A percentile compares a stretch with the other conserved stretches of the same genome.
Evolutionary conservation across 2,888 invertebrate species (phyloP).

Genomic region (Metopia argyrocephala): DNA sequence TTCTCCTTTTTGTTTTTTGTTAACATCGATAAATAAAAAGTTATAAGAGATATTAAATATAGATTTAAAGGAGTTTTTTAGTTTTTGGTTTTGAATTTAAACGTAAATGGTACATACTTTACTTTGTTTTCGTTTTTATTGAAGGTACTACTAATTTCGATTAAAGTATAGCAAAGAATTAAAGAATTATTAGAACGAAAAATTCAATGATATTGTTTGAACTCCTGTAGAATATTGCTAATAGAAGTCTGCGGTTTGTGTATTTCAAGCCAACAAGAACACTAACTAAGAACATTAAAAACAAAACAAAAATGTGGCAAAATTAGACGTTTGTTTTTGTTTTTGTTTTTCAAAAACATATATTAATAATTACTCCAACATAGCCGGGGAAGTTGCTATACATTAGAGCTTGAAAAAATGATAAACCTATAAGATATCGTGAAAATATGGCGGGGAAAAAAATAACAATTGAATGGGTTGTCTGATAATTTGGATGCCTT

Average conservation of each 20-base stretch:
- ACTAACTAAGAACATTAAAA: neutral
- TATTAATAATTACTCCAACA: constrained; percentile 70
- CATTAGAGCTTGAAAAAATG: constrained; percentile 69
- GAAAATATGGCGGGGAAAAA: too few species aligned
- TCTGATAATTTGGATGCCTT: too few species aligned
- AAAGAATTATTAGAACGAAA: neutral
- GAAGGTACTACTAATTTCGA: constrained; percentile 47
- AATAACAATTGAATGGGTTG: too few species aligned
- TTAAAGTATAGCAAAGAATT: neutral
- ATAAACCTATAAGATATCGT: neutral
- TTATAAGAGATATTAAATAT: constrained; percentile 48
- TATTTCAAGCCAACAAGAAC: neutral
- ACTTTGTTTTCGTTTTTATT: constrained; percentile 21
- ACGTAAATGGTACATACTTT: constrained; percentile 52
- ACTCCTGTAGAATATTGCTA: constrained; percentile 68
- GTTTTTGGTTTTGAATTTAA: constrained; percentile 5
- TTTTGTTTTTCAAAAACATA: constrained; percentile 20
- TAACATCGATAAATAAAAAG: constrained; percentile 22
- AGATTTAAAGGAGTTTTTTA: constrained; percentile 31
- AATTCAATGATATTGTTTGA: neutral
- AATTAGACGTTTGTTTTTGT: neutral
- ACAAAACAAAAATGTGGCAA: too few species aligned
- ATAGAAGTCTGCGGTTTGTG: constrained; percentile 66
- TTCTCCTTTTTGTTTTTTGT: constrained; percentile 41
- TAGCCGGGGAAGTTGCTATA: constrained; percentile 79